Conservation (phyloP, 2,113 vertebrate genomes). For the Marcusenius ussheri region DNA sequence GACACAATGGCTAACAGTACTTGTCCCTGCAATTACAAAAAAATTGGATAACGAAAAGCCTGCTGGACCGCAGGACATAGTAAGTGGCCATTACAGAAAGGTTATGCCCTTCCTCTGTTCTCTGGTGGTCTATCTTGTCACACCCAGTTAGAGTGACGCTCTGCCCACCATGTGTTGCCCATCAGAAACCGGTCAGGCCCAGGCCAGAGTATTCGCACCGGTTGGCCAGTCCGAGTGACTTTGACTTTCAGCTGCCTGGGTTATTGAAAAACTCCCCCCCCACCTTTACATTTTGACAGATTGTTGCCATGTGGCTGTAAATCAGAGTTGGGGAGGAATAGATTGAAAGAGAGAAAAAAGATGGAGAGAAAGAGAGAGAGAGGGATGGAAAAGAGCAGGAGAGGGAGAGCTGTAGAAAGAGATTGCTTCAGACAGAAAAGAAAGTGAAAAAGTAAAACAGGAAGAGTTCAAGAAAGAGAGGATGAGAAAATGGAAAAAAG, state of each 20-base stretch:
- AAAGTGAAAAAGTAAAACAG: neutral
- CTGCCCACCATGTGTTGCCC: neutral
- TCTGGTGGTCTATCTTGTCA: neutral
- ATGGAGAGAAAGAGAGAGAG: neutral
- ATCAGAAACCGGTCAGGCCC: neutral
- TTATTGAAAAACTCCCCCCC: conserved; percentile 25
- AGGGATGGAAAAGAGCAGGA: neutral
- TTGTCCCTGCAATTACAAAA: neutral
- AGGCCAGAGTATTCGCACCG: neutral
- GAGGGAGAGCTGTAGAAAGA: neutral
- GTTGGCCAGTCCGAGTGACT: neutral
- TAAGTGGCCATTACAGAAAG: neutral
- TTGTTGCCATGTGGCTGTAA: conserved; percentile 44
- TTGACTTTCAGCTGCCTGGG: conserved; percentile 39
- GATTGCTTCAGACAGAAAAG: neutral
- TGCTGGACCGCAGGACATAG: neutral
- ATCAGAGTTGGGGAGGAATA: conserved; percentile 35
- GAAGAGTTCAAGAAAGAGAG: neutral
- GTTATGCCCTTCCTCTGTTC: neutral
- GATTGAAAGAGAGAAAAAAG: neutral
- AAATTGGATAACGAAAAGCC: neutral
- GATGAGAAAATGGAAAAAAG: neutral
- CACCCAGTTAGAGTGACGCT: neutral
- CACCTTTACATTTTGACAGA: conserved; percentile 51
- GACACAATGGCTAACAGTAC: neutral